phyloP scores from a whole-genome alignment of 35 echinoderm and acorn worm genomes.

The Heliocidaris tuberculata region DNA sequence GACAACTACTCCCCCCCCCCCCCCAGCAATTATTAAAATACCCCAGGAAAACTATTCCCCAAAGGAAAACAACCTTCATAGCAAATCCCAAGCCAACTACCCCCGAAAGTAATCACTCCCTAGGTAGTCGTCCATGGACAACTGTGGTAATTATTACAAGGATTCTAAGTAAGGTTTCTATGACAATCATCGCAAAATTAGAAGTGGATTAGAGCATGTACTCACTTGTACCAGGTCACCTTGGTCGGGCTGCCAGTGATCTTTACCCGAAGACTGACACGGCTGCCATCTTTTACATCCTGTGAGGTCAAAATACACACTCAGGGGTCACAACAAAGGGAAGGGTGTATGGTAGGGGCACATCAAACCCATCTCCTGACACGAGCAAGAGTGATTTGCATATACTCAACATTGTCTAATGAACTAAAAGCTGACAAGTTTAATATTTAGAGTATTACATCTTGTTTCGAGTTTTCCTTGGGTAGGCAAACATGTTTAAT shows the following conservation, averaged over 20 bases:
- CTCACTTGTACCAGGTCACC: slow-evolving; percentile 82
- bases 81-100: too few species aligned
- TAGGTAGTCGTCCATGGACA: too few species aligned
- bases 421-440: not conserved
- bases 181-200: too few species aligned
- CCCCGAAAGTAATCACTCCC: too few species aligned
- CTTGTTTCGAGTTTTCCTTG: not conserved
- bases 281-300: slow-evolving; percentile 82
- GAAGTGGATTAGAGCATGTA: not conserved
- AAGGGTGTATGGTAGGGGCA: not conserved
- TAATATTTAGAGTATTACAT: not conserved
- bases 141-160: too few species aligned
- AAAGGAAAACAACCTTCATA: too few species aligned
- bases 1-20: too few species aligned
- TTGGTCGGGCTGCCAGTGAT: slow-evolving; percentile 59
- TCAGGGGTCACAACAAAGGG: not conserved
- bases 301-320: slow-evolving; percentile 44
- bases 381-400: not conserved
- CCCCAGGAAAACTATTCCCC: too few species aligned
- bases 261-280: slow-evolving; percentile 60
- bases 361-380: not conserved
- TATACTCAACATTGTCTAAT: not conserved
- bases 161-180: too few species aligned
- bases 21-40: too few species aligned
- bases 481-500: not conserved